These are phyloP conservation scores for Drosophila acutilabella DNA, from an alignment of 2,888 invertebrate species.

Conservation along the genomic window DNA sequence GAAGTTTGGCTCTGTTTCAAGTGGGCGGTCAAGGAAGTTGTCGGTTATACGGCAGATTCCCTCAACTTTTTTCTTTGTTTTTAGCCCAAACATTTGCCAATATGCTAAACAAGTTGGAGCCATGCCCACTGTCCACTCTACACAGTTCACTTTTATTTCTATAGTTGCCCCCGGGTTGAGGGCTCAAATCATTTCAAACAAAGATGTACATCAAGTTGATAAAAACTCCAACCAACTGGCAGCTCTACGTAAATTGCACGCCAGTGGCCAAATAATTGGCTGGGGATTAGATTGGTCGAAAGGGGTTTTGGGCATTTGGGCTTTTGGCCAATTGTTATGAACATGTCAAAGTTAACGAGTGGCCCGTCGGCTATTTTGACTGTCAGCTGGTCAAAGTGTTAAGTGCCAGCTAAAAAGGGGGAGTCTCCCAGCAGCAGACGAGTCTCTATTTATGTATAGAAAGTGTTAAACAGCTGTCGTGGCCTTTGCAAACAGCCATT, in stretches of 20 bases:
- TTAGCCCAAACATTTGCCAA: slow-evolving; percentile 62
- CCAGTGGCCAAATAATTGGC: slow-evolving; percentile 70
- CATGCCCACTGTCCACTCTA: slow-evolving; percentile 8
- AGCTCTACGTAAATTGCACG: slow-evolving; percentile 67
- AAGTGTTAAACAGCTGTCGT: slow-evolving; percentile 51
- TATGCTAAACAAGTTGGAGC: slow-evolving; percentile 75
- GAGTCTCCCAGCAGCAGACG: background rate
- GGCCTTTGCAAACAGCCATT: slow-evolving; percentile 52
- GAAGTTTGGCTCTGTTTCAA: slow-evolving; percentile 56
- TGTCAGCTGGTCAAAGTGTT: slow-evolving; percentile 74
- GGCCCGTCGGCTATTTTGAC: slow-evolving; percentile 55
- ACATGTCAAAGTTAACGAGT: slow-evolving; percentile 78
- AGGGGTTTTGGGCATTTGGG: slow-evolving; percentile 7
- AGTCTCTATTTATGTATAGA: slow-evolving; percentile 25
- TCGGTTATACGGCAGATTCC: slow-evolving; percentile 38
- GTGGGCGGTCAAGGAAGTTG: slow-evolving; percentile 80
- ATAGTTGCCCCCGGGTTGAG: slow-evolving; percentile 65
- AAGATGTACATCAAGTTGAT: slow-evolving; percentile 74
- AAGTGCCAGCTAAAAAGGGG: slow-evolving; percentile 48
- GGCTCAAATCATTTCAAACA: slow-evolving; percentile 69
- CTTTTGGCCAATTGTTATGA: slow-evolving; percentile 75
- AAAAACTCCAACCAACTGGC: slow-evolving; percentile 50
- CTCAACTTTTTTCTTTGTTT: background rate
- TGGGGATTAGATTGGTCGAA: slow-evolving; percentile 20
- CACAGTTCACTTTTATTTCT: slow-evolving; percentile 67